Base-by-base conservation (phyloP, 1,140 invertebrate genomes). In the Trypoxylus dichotomus region DNA sequence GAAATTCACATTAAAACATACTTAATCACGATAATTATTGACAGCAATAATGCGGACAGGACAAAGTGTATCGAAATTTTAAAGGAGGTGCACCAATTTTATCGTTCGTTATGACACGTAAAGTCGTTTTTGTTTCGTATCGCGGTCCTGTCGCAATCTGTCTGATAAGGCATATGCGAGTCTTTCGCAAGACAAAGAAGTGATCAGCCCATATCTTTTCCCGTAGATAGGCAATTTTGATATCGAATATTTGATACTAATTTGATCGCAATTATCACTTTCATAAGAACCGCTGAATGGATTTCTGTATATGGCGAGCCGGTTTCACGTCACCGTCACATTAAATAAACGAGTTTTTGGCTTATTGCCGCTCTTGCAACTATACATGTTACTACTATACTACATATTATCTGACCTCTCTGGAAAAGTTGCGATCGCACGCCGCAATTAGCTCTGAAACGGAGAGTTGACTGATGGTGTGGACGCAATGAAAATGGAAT, bases 331-430 rank as follows among this genome's bases (percentile, higher is more conserved):
- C 21, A 68, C 27, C 60, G 60, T n/a, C 47, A 54, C 60, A 68
- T 68, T 68, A 68, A 68, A 24, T 68, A 68, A 68, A 68, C 60
- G 60, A 68, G 60, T 68, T 68, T 68, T 68, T 15, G 60, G 60
- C 60, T 68, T 68, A 27, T 13, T 68, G 27, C 27, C 27, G 21
- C 60, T 68, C 60, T 54, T 15, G 47, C 60, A 10, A 68, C 1
- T 68, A 68, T 68, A 24, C 7, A 25, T 27, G 32, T 37, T 37
- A 37, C 5, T 37, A 37, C 2, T 37, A 37, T 37, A n/a, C n/a
- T n/a, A n/a, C 21, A 24, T 10, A 27, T 3, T 68, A 68, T 68
- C 27, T 68, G 60, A 68, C 60, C 60, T 25, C 27, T 68, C 1
- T 7, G 21, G 60, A 29, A 68, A 68, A 68, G 60, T 68, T 68